Conservation (phyloP, 2,113 vertebrate species). For the Pelusios castaneus region DNA sequence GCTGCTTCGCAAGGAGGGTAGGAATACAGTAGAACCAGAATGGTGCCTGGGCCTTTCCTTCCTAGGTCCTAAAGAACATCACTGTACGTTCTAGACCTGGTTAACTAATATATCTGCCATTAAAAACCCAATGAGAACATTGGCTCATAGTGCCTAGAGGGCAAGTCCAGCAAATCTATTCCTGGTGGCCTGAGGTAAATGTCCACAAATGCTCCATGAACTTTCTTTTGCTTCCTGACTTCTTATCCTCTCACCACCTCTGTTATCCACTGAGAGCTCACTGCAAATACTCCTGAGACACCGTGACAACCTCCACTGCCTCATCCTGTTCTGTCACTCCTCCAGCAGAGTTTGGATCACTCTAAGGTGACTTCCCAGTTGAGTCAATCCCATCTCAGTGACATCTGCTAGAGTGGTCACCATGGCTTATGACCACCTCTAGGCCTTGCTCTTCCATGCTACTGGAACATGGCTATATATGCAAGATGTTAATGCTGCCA, state of each 20-base stretch:
- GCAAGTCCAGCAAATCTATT: not conserved
- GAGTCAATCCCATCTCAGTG: not conserved
- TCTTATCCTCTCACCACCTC: not conserved
- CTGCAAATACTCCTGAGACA: not conserved
- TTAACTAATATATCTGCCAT: not conserved
- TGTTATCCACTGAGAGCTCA: not conserved
- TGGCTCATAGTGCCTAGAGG: not conserved
- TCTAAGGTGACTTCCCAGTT: not conserved
- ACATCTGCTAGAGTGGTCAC: too few relatives aligned
- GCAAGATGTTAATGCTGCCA: too few relatives aligned
- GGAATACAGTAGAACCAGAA: not conserved
- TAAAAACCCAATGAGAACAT: not conserved
- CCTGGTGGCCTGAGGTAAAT: not conserved
- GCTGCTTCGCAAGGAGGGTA: not conserved
- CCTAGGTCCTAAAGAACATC: not conserved
- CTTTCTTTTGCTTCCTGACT: not conserved
- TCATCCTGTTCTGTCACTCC: not conserved
- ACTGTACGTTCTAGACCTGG: not conserved
- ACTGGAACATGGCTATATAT: not conserved
- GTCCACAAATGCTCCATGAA: not conserved
- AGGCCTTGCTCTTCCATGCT: not conserved
- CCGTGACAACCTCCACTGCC: not conserved
- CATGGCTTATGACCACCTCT: not conserved
- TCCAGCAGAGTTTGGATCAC: not conserved
- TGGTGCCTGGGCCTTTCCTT: not conserved